Conservation (phyloP, 2,888 invertebrate genomes). For the Dioctria linearis region DNA sequence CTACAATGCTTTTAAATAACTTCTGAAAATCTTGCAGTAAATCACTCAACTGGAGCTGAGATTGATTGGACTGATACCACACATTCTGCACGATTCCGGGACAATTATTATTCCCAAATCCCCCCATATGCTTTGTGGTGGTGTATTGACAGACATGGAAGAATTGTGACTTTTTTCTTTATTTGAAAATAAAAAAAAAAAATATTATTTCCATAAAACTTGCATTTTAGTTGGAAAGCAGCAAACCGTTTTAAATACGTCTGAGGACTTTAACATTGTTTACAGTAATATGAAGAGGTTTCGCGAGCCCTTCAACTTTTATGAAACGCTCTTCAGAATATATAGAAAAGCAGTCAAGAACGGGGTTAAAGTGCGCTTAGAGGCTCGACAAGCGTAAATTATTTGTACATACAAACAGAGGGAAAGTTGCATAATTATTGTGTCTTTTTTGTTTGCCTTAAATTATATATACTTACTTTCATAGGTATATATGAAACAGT, state of each 20-base stretch:
- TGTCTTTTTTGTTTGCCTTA: neutral
- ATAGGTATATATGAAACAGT: too few relatives aligned
- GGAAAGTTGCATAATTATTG: conserved; percentile 22
- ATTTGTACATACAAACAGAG: neutral
- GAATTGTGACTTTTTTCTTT: conserved; percentile 13
- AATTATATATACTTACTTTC: too few relatives aligned
- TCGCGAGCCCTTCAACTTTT: conserved; percentile 6
- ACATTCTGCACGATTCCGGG: neutral
- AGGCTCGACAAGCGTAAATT: conserved; percentile 12
- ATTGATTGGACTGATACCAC: conserved; percentile 30
- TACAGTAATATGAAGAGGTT: neutral
- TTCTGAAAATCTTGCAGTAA: conserved; percentile 19
- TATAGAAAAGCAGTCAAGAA: conserved; percentile 18
- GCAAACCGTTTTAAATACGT: conserved; percentile 34
- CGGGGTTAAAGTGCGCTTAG: conserved; percentile 19
- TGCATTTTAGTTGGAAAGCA: conserved; percentile 6
- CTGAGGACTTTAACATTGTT: conserved; percentile 32
- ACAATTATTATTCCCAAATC: too few relatives aligned
- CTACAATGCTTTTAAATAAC: conserved; percentile 36
- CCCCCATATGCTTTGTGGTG: too few relatives aligned
- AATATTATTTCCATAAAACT: conserved; percentile 22
- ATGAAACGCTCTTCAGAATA: conserved; percentile 16
- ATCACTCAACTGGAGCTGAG: conserved; percentile 19
- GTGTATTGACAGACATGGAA: neutral
- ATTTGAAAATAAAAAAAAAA: too few relatives aligned